These are phyloP conservation scores for Callorhinus ursinus DNA, from an alignment of 2,113 vertebrate genomes.

Conservation along the genomic window DNA sequence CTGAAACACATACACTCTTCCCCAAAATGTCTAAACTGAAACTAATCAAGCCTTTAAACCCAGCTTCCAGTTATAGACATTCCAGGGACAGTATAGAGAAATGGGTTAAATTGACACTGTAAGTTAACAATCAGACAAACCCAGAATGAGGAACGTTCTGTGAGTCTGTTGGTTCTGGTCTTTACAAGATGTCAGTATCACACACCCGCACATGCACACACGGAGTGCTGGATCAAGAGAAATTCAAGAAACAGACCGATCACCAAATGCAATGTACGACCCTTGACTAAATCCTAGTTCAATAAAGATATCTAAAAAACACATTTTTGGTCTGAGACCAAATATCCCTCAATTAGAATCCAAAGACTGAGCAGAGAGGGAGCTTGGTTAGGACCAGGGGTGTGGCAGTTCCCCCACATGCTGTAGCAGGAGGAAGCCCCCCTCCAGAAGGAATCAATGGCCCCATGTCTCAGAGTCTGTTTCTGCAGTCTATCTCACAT, in stretches of 20 bases:
- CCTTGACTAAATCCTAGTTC: neutral
- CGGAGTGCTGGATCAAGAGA: neutral
- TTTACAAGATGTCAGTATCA: neutral
- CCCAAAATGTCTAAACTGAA: conserved; percentile 37
- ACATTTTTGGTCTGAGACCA: neutral
- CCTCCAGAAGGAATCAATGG: neutral
- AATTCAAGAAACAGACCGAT: neutral
- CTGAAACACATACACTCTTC: neutral
- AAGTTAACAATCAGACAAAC: neutral
- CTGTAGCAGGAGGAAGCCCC: neutral
- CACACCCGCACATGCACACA: neutral
- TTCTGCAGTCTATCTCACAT: neutral
- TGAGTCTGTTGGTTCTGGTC: neutral
- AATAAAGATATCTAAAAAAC: neutral
- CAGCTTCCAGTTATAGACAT: neutral
- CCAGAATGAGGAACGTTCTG: neutral
- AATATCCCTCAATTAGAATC: neutral
- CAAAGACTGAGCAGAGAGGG: neutral
- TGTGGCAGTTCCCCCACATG: neutral
- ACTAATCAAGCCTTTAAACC: neutral
- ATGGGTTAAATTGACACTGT: neutral
- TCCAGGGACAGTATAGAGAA: neutral
- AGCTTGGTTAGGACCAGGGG: neutral
- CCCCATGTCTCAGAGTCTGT: neutral
- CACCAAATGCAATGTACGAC: neutral